Conservation (phyloP, 2,888 invertebrate genomes). For the Antitype chi region DNA sequence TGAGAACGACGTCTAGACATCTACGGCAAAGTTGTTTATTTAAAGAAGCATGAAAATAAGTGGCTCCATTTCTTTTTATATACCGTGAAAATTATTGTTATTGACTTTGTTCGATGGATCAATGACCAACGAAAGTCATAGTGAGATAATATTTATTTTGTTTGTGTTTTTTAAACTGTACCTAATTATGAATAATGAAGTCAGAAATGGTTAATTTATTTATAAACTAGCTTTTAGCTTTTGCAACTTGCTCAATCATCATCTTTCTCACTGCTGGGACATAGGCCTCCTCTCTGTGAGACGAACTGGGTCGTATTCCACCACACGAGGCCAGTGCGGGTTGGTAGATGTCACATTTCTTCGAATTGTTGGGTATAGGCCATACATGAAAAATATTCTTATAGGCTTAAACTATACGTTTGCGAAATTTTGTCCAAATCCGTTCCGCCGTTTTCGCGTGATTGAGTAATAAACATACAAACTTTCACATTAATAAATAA, state of each 20-base stretch:
- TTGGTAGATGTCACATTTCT: too few species aligned
- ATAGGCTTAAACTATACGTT: not conserved
- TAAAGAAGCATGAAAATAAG: conserved; percentile 18
- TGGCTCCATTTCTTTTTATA: conserved; percentile 12
- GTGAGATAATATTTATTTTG: too few species aligned
- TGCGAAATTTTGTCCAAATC: not conserved
- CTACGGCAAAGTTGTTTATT: conserved; percentile 20
- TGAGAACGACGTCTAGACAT: conserved; percentile 47
- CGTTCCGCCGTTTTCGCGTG: not conserved
- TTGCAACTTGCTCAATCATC: not conserved
- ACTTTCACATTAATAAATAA: not conserved
- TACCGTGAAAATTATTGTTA: conserved; percentile 12
- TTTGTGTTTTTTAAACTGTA: too few species aligned
- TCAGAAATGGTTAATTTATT: not conserved
- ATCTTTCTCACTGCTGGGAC: too few species aligned
- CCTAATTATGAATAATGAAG: not conserved
- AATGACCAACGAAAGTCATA: not conserved
- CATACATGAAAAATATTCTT: not conserved
- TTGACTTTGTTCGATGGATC: not conserved
- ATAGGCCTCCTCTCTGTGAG: too few species aligned
- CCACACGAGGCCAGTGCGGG: too few species aligned
- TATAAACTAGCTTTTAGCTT: not conserved
- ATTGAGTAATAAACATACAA: not conserved
- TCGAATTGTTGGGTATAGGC: too few species aligned
- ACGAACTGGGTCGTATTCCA: too few species aligned